Evolutionary conservation across 2,888 invertebrate genomes (phyloP).

Genomic region (Microplitis manilae): DNA sequence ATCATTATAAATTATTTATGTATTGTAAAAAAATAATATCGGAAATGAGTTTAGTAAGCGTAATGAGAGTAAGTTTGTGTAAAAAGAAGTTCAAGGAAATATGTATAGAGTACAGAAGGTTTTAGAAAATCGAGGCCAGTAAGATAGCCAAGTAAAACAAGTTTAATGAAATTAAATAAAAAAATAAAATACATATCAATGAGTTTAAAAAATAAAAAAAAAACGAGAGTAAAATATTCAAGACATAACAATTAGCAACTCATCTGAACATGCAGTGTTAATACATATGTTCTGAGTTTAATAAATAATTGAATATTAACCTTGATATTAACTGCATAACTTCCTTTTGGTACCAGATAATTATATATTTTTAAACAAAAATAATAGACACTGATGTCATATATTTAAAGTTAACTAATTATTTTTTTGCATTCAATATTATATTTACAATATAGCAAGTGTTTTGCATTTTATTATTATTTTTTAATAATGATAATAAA

Average conservation of each 20-base stretch:
- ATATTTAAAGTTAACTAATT: neutral
- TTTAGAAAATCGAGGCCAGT: constrained; percentile 39
- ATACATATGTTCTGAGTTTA: neutral
- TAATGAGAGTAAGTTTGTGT: neutral
- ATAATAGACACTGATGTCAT: neutral
- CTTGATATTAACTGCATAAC: neutral
- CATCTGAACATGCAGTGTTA: neutral
- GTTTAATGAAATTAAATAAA: neutral
- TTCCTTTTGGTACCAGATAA: neutral
- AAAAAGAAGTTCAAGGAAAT: constrained; percentile 33
- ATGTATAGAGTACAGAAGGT: constrained; percentile 3
- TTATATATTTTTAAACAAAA: neutral
- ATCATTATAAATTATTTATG: too few relatives aligned
- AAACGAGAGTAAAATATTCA: neutral
- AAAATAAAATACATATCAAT: neutral
- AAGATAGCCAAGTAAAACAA: neutral
- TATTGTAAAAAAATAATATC: neutral
- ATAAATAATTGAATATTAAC: neutral
- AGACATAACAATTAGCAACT: neutral
- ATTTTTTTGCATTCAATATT: neutral
- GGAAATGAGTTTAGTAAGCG: neutral
- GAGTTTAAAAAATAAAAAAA: neutral
- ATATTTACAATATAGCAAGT: neutral
- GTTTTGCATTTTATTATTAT: neutral
- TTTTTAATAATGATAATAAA: neutral